Conservation (phyloP, 2,797 vertebrate genomes). For the Lepus oiostolus region DNA sequence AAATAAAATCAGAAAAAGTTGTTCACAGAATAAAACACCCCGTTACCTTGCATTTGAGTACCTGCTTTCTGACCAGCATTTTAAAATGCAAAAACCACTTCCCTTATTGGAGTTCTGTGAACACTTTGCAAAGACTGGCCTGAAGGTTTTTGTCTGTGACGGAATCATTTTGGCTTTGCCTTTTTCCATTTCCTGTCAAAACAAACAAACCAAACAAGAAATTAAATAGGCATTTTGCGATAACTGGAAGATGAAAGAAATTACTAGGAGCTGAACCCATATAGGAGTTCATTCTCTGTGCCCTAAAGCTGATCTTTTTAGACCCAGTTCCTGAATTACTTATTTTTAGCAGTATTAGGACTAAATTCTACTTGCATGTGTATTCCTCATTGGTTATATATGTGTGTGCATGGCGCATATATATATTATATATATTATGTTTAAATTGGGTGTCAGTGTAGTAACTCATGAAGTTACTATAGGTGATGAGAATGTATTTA, state of each 20-base stretch:
- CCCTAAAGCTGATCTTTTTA: constrained; percentile 30
- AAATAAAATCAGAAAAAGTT: constrained; percentile 64
- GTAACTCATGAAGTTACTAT: constrained; percentile 27
- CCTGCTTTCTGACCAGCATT: constrained; percentile 50
- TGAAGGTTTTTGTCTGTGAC: background rate
- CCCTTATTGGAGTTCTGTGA: constrained; percentile 4
- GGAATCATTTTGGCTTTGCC: constrained; percentile 55
- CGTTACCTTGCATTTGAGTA: constrained; percentile 54
- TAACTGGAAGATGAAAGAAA: constrained; percentile 62
- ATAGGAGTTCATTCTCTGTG: background rate
- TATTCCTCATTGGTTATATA: constrained; percentile 68
- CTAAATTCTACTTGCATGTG: constrained; percentile 72
- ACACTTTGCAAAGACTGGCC: background rate
- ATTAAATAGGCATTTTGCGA: constrained; percentile 4
- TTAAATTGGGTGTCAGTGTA: constrained; percentile 30
- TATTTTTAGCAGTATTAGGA: constrained; percentile 68
- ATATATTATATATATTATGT: background rate
- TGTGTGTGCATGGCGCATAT: background rate
- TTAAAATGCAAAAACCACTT: constrained; percentile 43
- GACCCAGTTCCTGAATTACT: constrained; percentile 81
- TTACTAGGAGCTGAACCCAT: background rate
- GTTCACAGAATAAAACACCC: constrained; percentile 51
- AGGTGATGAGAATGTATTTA: constrained; percentile 51
- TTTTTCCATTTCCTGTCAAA: constrained; percentile 50
- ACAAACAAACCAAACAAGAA: constrained; percentile 22